Percentiles rank a stretch among this genome's conserved stretches.
These are phyloP conservation scores for Hyles euphorbiae DNA, from an alignment of 1,140 invertebrate genomes.

Conservation along the genomic window DNA sequence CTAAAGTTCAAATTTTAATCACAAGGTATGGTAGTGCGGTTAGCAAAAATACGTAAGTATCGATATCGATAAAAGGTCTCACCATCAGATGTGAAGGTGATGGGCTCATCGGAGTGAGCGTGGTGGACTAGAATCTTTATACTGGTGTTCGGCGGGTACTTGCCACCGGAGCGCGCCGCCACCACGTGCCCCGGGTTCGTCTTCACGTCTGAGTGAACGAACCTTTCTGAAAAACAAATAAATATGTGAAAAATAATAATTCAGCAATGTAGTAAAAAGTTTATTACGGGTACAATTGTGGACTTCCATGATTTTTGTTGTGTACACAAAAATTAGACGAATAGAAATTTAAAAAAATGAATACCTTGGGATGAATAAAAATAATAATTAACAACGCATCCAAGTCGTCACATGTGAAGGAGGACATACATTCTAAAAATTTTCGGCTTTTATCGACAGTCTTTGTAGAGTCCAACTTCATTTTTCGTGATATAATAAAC, in stretches of 20 bases:
- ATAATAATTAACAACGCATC: no score
- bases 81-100: conserved; percentile 93
- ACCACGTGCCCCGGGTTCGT: conserved; percentile 89
- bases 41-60: no score
- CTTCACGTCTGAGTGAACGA: conserved; percentile 80
- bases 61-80: conserved; percentile 33
- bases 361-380: no score
- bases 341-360: no score
- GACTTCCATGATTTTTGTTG: no score
- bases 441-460: no score
- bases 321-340: no score
- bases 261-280: background rate
- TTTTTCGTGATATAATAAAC: background rate
- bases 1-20: no score
- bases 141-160: conserved; percentile 85
- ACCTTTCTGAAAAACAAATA: conserved; percentile 76
- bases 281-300: background rate
- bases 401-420: no score
- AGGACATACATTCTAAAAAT: no score
- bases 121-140: conserved; percentile 91
- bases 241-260: background rate
- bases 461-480: no score
- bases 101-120: conserved; percentile 77
- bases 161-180: conserved; percentile 87
- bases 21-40: no score